Evolutionary conservation across 2,888 invertebrate genomes (phyloP).

Genomic region (Cerceris ruficornis): DNA sequence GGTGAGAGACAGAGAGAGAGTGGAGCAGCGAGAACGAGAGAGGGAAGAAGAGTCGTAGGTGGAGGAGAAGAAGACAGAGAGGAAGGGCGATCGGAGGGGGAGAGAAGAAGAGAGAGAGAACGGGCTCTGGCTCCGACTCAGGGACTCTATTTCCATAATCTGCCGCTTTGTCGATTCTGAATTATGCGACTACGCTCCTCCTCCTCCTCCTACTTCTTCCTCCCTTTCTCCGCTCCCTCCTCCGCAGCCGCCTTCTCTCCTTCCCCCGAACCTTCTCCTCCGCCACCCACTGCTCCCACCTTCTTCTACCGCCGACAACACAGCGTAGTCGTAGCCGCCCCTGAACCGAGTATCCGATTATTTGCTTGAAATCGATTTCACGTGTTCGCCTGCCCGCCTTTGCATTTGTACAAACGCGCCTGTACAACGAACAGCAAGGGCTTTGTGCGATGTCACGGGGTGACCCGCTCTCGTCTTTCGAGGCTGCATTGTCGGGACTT

Average conservation of each 20-base stretch:
- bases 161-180: conserved; percentile 82
- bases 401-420: conserved; percentile 72
- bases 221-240: conserved; percentile 35
- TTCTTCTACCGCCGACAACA: conserved; percentile 51
- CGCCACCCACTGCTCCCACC: conserved; percentile 43
- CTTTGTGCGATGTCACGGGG: conserved; percentile 66
- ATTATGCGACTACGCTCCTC: conserved; percentile 79
- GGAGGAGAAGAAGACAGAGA: conserved; percentile 46
- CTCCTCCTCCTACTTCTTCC: conserved; percentile 57
- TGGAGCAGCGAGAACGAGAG: conserved; percentile 24
- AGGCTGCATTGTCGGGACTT: conserved; percentile 41
- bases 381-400: conserved; percentile 75
- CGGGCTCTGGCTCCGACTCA: conserved; percentile 73
- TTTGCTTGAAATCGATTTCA: conserved; percentile 81
- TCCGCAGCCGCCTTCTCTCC: conserved; percentile 35
- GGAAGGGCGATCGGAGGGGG: conserved; percentile 52
- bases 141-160: conserved; percentile 82
- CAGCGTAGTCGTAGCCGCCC: conserved; percentile 54
- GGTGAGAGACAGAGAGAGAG: conserved; percentile 37
- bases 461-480: conserved; percentile 47
- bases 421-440: conserved; percentile 64
- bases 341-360: conserved; percentile 79
- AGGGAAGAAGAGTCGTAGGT: conserved; percentile 16
- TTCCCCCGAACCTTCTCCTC: conserved; percentile 45
- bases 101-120: conserved; percentile 56